Evolutionary conservation across 2,888 invertebrate genomes (phyloP), one percentile per base, ranked within the genome.

Genomic region (Tubulanus polymorphus): DNA sequence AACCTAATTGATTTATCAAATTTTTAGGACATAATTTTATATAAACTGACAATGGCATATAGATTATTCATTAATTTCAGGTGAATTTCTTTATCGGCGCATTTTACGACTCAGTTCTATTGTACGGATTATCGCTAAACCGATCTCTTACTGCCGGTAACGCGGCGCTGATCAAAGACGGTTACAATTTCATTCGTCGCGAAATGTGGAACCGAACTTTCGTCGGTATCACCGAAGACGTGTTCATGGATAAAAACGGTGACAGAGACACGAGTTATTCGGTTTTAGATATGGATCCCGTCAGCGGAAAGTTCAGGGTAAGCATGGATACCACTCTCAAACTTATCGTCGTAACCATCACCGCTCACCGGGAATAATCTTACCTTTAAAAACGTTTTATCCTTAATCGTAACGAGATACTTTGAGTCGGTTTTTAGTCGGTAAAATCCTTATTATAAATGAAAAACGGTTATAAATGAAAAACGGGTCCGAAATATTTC

Each of bases 141-240:
- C 69, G 71, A 55, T 69, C 67, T 1, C 26, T 74, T 2, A 26
- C 53, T 2, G 54, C 48, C 1, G 67, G 64, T 8, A 10, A n/a
- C n/a, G 35, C 10, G 10, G 62, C 54, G 1, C 53, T 67, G 30
- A 59, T 63, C 1, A 47, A 28, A 30, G 65, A 73, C 51, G 72
- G 72, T 5, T 32, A 48, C 3, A 51, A 48, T 3, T 26, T 73
- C 2, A 62, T 66, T 2, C 48, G 50, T 27, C 56, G 54, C 15
- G n/a, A n/a, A n/a, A 66, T 72, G 59, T 70, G 71, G 70, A 65
- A 69, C 48, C 53, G 68, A 30, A 69, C 66, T 12, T 73, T 69
- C 61, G 41, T 54, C 52, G 70, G 71, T 71, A 56, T 70, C 3
- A 71, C 70, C 18, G 70, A 65, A 12, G 50, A 63, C 20, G 67